Percentiles rank a stretch among this genome's conserved stretches.
phyloP scores from a whole-genome alignment of 1,140 invertebrate species.

The Dreissena polymorpha region DNA sequence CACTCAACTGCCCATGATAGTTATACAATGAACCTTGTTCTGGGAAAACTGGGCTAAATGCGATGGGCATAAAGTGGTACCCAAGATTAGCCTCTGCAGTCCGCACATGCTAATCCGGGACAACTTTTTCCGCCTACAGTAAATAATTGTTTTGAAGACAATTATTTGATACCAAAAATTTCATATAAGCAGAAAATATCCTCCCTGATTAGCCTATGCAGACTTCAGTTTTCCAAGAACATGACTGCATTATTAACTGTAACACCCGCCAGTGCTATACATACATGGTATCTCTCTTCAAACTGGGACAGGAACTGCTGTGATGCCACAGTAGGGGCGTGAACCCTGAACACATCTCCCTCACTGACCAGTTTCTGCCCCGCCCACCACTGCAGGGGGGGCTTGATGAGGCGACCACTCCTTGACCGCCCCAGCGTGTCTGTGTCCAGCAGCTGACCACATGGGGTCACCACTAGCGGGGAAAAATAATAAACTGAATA shows the following conservation, averaged over 20 bases:
- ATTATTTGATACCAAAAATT: too few relatives aligned
- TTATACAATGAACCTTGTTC: too few relatives aligned
- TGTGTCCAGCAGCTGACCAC: conserved; percentile 23
- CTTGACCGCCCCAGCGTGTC: conserved; percentile 38
- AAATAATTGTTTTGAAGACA: too few relatives aligned
- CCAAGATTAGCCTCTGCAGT: too few relatives aligned
- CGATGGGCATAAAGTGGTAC: too few relatives aligned
- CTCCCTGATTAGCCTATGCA: too few relatives aligned
- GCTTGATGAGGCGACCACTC: conserved; percentile 47
- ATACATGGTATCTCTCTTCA: conserved; percentile 42
- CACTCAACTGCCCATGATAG: too few relatives aligned
- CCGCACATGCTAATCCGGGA: too few relatives aligned
- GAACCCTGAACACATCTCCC: conserved; percentile 19
- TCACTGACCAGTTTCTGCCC: conserved; percentile 30
- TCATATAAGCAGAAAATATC: too few relatives aligned
- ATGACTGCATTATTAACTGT: too few relatives aligned
- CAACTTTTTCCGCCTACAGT: too few relatives aligned
- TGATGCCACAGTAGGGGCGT: conserved; percentile 13
- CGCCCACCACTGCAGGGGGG: conserved; percentile 47
- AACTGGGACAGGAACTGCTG: conserved; percentile 20
- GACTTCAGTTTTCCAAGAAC: background rate
- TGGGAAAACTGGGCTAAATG: too few relatives aligned
- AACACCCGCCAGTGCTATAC: background rate
- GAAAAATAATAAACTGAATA: background rate
- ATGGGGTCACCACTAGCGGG: conserved; percentile 27